Conservation (phyloP, 37 sponge, comb jelly and placozoan genomes). For the Ephydatia muelleri region DNA sequence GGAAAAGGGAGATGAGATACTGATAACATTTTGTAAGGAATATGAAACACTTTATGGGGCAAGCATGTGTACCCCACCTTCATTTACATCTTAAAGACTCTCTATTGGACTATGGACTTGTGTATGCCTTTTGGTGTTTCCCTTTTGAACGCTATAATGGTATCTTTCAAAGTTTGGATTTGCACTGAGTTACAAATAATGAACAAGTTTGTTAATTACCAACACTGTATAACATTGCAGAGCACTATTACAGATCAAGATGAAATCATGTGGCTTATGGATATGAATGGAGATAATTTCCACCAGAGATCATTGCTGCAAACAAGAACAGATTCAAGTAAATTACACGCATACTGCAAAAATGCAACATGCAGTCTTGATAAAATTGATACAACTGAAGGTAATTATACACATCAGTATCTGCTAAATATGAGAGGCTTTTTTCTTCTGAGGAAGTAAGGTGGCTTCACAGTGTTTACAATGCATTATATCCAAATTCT, state of each 20-base stretch:
- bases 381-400: neutral
- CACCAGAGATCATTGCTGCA: neutral
- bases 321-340: neutral
- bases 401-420: neutral
- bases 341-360: neutral
- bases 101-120: conserved; percentile 46
- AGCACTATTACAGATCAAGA: too few relatives aligned
- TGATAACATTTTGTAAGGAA: conserved; percentile 29
- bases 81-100: conserved; percentile 26
- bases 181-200: too few relatives aligned
- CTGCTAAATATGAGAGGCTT: neutral
- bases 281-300: neutral
- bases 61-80: conserved; percentile 5
- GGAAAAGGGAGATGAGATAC: conserved; percentile 12
- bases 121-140: conserved; percentile 57
- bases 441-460: conserved; percentile 1
- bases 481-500: neutral
- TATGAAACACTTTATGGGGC: conserved; percentile 34
- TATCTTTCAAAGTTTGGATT: neutral
- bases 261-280: too few relatives aligned
- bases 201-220: too few relatives aligned
- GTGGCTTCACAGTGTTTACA: neutral
- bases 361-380: neutral
- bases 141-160: conserved; percentile 67
- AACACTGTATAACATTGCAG: too few relatives aligned